Evolutionary conservation across 2,113 vertebrate species (phyloP).

Genomic region (Nibea albiflora): DNA sequence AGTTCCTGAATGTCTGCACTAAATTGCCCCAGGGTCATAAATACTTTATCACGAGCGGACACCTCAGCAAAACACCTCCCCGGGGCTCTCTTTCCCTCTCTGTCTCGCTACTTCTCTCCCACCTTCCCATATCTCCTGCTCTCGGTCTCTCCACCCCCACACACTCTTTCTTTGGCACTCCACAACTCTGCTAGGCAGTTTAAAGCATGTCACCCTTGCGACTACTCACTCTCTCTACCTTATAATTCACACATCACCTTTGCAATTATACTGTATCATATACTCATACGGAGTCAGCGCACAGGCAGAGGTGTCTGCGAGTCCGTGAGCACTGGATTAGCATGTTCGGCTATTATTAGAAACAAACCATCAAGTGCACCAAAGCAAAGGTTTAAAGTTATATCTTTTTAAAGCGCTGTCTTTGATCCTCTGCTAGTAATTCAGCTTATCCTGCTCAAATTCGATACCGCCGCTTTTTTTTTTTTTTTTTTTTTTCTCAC

Average conservation of each 20-base stretch:
- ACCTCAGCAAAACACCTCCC: slow-evolving; percentile 69
- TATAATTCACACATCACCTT: slow-evolving; percentile 13
- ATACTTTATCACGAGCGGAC: slow-evolving; percentile 78
- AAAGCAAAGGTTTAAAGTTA: slow-evolving; percentile 1
- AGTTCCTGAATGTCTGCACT: slow-evolving; percentile 78
- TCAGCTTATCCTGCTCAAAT: slow-evolving; percentile 35
- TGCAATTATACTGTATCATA: background rate
- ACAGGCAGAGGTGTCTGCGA: background rate
- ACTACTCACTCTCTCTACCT: background rate
- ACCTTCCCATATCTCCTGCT: background rate
- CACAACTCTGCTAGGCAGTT: slow-evolving; percentile 13
- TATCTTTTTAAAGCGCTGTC: slow-evolving; percentile 1
- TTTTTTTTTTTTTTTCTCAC: slow-evolving; percentile 49
- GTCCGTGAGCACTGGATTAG: background rate
- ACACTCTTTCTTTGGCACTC: slow-evolving; percentile 3
- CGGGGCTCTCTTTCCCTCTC: slow-evolving; percentile 31
- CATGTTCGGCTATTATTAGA: background rate
- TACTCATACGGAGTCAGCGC: background rate
- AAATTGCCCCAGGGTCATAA: slow-evolving; percentile 73
- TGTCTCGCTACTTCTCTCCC: background rate
- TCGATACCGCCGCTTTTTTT: slow-evolving; percentile 36
- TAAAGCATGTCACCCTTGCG: slow-evolving; percentile 15
- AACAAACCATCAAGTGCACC: background rate
- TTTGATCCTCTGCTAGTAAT: slow-evolving; percentile 41
- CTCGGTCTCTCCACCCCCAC: slow-evolving; percentile 17